Evolutionary conservation across 2,797 vertebrate species (phyloP).

Genomic region (Periparus ater): DNA sequence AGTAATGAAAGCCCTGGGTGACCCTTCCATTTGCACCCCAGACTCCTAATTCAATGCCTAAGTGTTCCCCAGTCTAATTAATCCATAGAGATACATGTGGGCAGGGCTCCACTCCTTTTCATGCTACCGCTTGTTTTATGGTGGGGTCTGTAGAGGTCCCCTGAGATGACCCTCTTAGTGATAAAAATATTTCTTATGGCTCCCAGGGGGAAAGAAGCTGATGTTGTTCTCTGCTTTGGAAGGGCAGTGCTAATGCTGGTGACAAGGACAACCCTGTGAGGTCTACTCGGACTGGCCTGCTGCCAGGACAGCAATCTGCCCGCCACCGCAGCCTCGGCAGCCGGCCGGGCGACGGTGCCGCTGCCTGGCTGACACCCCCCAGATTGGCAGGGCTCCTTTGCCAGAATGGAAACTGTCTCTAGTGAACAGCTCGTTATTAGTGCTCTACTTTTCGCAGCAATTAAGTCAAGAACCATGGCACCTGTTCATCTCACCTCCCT

Average conservation of each 20-base stretch:
- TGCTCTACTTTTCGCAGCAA: slow-evolving; percentile 34
- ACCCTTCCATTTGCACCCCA: not conserved
- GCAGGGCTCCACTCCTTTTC: not conserved
- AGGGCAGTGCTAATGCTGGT: not conserved
- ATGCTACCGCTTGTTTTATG: not conserved
- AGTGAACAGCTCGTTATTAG: slow-evolving; percentile 45
- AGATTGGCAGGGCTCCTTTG: slow-evolving; percentile 11
- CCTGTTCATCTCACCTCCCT: slow-evolving; percentile 18
- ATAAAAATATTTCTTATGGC: not conserved
- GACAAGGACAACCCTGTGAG: not conserved
- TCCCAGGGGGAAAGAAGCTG: not conserved
- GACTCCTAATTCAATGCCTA: not conserved
- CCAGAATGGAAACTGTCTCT: slow-evolving; percentile 28
- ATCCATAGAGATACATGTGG: rapidly evolving
- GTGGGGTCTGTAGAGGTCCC: not conserved
- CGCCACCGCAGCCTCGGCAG: not conserved
- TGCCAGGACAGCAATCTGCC: slow-evolving; percentile 17
- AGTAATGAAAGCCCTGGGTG: not conserved
- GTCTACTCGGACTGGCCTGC: not conserved
- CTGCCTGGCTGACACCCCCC: not conserved
- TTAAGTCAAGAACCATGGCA: slow-evolving; percentile 44
- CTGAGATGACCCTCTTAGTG: not conserved
- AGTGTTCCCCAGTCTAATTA: not conserved
- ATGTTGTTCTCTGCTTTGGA: not conserved
- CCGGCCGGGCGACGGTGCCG: not conserved